Evolutionary conservation across 2,797 vertebrate species (phyloP), one percentile per base, ranked within the genome.

Genomic region (Avahi laniger): DNA sequence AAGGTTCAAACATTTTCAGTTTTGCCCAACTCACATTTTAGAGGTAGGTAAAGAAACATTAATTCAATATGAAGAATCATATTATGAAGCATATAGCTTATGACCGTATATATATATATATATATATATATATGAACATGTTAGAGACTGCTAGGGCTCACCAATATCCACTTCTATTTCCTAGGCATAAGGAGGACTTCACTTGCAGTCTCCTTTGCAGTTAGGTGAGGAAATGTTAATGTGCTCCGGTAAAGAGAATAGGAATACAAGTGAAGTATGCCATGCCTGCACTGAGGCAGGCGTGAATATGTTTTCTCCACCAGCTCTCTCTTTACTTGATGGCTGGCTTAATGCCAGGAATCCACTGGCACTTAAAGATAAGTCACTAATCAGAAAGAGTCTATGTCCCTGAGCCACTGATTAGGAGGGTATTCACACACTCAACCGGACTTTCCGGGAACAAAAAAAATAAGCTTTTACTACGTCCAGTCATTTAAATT

Each of bases 401-500:
- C 41, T 88, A 7, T 63, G n/a, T 57, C 78, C 38, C 54, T 63
- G 82, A 78, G 18, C 5, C 33, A 52, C 33, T 57, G 33, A 59
- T 38, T 46, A 90, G 54, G 35, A 75, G 22, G 67, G 17, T 46
- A 63, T 50, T 61, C 43, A 46, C 92, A 89, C 8, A 75, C 4
- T 4, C 69, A 63, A 76, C 0, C 5, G 26, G 30, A 50, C 38
- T 81, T 93, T 46, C 78, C 22, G 75, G 5, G 26, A 93, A 12
- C 26, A 85, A 89, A 50, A 50, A 54, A 95, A 91, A 89, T 61
- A 88, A 89, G 22, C 54, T 84, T 96, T 87, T 83, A 75, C 75
- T 79, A 48, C 65, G 15, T 15, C 41, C 33, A 75, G 35, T 82
- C 65, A 82, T 35, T 46, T 46, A 65, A 26, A 80, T 69, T 97